Evolutionary conservation across 1,140 invertebrate genomes (phyloP).

Genomic region (Dufourea novaeangliae): DNA sequence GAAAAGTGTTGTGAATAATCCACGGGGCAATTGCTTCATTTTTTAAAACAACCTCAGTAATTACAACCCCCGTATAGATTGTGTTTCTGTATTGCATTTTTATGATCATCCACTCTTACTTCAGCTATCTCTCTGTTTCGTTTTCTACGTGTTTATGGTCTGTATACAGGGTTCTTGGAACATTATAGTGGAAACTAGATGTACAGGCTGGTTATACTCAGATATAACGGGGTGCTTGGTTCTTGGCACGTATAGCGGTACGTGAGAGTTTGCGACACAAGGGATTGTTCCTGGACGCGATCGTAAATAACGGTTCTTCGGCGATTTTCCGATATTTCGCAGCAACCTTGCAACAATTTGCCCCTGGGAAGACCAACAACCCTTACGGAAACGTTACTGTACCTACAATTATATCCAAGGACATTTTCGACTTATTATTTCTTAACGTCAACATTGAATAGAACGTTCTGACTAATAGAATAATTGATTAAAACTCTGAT

Average conservation of each 20-base stretch:
- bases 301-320: conserved; percentile 58
- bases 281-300: conserved; percentile 58
- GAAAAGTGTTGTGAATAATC: too few relatives aligned
- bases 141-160: conserved; percentile 9
- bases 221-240: conserved; percentile 53
- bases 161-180: conserved; percentile 49
- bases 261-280: conserved; percentile 58
- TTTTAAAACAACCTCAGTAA: too few relatives aligned
- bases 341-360: not conserved
- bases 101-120: not conserved
- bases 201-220: conserved; percentile 53
- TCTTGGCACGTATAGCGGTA: conserved; percentile 33
- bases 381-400: too few relatives aligned
- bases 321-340: conserved; percentile 2
- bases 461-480: too few relatives aligned
- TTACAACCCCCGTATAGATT: not conserved
- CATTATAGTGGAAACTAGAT: conserved; percentile 28
- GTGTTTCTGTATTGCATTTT: not conserved
- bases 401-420: too few relatives aligned
- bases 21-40: not conserved
- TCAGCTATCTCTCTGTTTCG: not conserved
- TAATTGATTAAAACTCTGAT: too few relatives aligned
- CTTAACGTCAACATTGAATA: too few relatives aligned
- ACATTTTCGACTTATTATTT: too few relatives aligned
- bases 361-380: too few relatives aligned